Evolutionary conservation across 2,797 vertebrate species (phyloP), one percentile per base, ranked within the genome.

Genomic region (Acanthurus tractus): DNA sequence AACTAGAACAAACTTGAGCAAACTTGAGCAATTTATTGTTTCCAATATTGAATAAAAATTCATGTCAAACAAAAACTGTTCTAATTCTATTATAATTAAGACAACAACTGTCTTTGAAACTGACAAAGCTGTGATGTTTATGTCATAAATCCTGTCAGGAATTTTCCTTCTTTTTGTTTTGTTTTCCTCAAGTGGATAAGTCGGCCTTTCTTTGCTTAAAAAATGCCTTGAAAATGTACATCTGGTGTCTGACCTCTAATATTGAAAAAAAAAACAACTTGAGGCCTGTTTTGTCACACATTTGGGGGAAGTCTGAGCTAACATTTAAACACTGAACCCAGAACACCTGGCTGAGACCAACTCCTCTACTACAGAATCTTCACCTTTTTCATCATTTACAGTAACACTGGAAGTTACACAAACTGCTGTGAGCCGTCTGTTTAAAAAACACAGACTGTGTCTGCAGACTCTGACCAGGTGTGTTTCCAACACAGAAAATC

Each of bases 211-310:
- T 55, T 61, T 40, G 23, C 10, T 50, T 44, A 57, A 10, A 55
- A 62, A 61, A 55, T 25, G 23, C 58, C 14, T 36, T 55, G 55
- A 12, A 68, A 70, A 80, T 55, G 58, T 18, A 53, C 67, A 17
- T 70, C 42, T 61, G 57, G 52, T 49, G 40, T 46, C 36, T 53
- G 40, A 67, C 50, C 57, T 81, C 42, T 67, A 52, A 63, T 72
- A 72, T 44, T 76, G 9, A 68, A 25, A 25, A 25, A 25, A 63
- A 68, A 67, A 15, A 36, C 25, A 70, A 25, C 63, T 56, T 52
- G 38, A 63, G 8, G 38, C 25, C 53, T 65, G 2, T 55, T 67
- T 68, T 72, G 52, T 76, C 63, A 67, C 40, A 52, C 36, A 65
- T 64, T 75, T 52, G 59, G 17, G 69, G 59, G 42, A 49, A 49